These are phyloP conservation scores for Ceratoteleas bidentatus DNA, from an alignment of 1,140 invertebrate genomes.

Conservation along the genomic window DNA sequence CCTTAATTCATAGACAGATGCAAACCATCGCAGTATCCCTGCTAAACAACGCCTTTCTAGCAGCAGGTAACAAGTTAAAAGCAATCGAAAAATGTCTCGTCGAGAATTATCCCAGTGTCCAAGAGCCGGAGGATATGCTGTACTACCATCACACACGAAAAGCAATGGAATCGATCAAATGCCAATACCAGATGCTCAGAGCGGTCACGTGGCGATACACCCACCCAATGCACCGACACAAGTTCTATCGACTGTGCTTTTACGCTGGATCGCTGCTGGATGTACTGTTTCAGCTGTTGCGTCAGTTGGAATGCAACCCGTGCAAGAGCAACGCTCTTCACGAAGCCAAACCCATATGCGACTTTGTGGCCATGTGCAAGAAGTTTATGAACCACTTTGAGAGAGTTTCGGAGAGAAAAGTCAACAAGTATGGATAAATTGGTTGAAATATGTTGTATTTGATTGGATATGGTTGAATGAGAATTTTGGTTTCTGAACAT, in stretches of 20 bases:
- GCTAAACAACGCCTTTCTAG: conserved; percentile 74
- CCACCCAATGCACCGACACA: conserved; percentile 68
- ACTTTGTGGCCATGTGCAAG: conserved; percentile 70
- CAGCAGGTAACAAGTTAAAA: conserved; percentile 66
- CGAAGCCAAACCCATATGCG: conserved; percentile 2
- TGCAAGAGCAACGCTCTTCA: not conserved
- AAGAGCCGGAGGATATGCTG: conserved; percentile 53
- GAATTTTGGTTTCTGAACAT: no score
- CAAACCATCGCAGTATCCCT: conserved; percentile 70
- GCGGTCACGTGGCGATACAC: conserved; percentile 79
- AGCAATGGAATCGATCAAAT: conserved; percentile 69
- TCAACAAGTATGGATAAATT: conserved; percentile 72
- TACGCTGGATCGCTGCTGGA: conserved; percentile 75
- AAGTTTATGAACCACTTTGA: conserved; percentile 79
- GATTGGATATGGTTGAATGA: no score
- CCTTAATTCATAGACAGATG: conserved; percentile 67
- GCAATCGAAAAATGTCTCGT: conserved; percentile 47
- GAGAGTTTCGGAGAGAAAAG: conserved; percentile 75
- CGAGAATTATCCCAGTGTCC: conserved; percentile 20
- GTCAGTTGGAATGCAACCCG: conserved; percentile 38
- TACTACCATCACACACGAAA: conserved; percentile 64
- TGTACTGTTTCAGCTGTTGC: conserved; percentile 69
- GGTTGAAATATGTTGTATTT: no score
- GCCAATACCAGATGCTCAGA: conserved; percentile 74
- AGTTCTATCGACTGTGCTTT: conserved; percentile 72